A percentile compares a stretch with the other conserved stretches of the same genome.
Conservation (phyloP, 2,888 invertebrate species). For the Hemithea aestivaria region DNA sequence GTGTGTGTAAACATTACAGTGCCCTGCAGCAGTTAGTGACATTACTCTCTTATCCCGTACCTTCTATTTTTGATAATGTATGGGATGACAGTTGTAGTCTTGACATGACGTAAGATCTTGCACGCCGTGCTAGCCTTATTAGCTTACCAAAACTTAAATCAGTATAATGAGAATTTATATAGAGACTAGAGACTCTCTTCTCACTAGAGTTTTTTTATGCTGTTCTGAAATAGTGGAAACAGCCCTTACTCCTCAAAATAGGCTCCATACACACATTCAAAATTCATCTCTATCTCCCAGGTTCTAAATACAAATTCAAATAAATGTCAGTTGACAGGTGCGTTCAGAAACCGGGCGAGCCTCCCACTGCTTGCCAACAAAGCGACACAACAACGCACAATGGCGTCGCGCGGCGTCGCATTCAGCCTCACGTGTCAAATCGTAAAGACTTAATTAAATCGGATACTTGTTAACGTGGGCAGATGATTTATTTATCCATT, state of each 20-base stretch:
- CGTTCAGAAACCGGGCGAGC: conserved; percentile 57
- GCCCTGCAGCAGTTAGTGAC: no score
- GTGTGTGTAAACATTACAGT: no score
- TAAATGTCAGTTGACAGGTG: conserved; percentile 61
- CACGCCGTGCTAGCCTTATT: no score
- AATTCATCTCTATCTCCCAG: conserved; percentile 18
- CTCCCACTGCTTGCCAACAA: conserved; percentile 65
- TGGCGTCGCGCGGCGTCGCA: conserved; percentile 51
- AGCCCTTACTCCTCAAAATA: conserved; percentile 5
- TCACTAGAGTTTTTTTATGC: no score
- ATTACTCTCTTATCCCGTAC: no score
- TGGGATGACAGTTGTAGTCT: no score
- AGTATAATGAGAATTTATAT: no score
- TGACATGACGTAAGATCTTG: no score
- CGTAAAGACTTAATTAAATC: conserved; percentile 73
- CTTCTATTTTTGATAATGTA: no score
- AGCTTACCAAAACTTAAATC: no score
- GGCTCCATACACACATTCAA: conserved; percentile 21
- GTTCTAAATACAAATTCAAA: conserved; percentile 37
- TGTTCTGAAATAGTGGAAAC: no score
- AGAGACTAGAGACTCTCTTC: no score
- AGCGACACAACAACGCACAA: conserved; percentile 41
- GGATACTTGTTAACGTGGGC: conserved; percentile 55
- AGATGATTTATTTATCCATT: conserved; percentile 59
- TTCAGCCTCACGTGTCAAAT: conserved; percentile 65